Evolutionary conservation across 2,113 vertebrate species (phyloP).

Genomic region (Odontophorus gujanensis): DNA sequence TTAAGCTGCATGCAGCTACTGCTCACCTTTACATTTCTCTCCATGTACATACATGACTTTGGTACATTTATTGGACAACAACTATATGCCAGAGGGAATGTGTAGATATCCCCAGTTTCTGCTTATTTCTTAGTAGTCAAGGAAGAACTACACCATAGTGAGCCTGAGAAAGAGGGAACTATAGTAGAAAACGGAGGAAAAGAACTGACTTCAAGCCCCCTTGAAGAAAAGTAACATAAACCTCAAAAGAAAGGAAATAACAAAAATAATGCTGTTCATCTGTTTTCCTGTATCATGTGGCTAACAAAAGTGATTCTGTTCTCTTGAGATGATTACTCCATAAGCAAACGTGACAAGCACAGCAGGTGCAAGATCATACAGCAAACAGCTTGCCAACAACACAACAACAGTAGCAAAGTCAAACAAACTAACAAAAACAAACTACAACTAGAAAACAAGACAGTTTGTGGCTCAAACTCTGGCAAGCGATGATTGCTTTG

Average conservation of each 20-base stretch:
- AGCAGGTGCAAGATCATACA: not conserved
- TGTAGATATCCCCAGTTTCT: not conserved
- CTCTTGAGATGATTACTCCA: not conserved
- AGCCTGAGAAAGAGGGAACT: not conserved
- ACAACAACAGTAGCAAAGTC: accelerated
- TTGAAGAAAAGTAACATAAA: not conserved
- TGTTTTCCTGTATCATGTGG: not conserved
- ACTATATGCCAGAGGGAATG: not conserved
- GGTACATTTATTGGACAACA: accelerated
- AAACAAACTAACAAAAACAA: no score
- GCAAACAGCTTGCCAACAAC: not conserved
- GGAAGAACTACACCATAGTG: not conserved
- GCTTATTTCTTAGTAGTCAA: not conserved
- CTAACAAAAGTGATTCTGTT: not conserved
- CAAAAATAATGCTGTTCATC: not conserved
- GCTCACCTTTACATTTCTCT: not conserved
- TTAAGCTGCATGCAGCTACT: not conserved
- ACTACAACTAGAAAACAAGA: not conserved
- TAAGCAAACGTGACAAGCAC: not conserved
- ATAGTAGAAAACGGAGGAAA: not conserved
- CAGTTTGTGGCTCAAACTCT: not conserved
- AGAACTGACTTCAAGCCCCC: not conserved
- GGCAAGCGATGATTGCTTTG: not conserved
- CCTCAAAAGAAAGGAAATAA: not conserved
- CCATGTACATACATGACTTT: not conserved